Conservation (phyloP, 2,113 vertebrate species). For the Aleadryas rufinucha region DNA sequence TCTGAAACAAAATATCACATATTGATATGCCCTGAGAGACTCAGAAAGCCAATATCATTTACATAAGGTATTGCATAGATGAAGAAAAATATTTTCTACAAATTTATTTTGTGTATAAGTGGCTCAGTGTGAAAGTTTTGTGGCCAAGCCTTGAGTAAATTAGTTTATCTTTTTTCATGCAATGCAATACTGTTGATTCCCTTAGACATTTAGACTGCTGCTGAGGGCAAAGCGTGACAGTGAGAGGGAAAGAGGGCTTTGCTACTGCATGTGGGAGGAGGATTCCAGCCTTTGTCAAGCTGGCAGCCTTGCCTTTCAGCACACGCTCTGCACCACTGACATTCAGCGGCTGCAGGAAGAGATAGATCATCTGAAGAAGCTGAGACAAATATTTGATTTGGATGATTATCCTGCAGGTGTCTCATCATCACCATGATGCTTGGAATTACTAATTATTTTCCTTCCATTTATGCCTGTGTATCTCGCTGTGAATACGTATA, state of each 20-base stretch:
- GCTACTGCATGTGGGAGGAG: not conserved
- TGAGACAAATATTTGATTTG: conserved; percentile 78
- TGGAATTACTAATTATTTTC: conserved; percentile 71
- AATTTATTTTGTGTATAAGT: not conserved
- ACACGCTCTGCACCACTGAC: conserved; percentile 11
- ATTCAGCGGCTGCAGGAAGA: conserved; percentile 61
- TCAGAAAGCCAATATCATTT: not conserved
- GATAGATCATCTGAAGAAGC: conserved; percentile 63
- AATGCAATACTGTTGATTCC: not conserved
- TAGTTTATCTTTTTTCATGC: not conserved
- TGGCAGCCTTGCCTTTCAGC: conserved; percentile 37
- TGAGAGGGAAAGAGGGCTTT: not conserved
- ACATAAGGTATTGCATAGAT: not conserved
- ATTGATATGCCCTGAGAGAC: not conserved
- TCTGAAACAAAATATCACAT: not conserved
- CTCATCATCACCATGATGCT: conserved; percentile 61
- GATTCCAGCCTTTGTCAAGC: not conserved
- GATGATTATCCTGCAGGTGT: conserved; percentile 77
- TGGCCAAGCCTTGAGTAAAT: not conserved
- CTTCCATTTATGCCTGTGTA: conserved; percentile 17
- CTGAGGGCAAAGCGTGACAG: not conserved
- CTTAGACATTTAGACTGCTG: not conserved
- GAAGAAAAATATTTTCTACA: not conserved
- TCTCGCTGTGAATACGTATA: conserved; percentile 33
- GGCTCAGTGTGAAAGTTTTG: not conserved